Base-by-base conservation (phyloP, 35 echinoderm and acorn worm species). In the Amphiura filiformis region DNA sequence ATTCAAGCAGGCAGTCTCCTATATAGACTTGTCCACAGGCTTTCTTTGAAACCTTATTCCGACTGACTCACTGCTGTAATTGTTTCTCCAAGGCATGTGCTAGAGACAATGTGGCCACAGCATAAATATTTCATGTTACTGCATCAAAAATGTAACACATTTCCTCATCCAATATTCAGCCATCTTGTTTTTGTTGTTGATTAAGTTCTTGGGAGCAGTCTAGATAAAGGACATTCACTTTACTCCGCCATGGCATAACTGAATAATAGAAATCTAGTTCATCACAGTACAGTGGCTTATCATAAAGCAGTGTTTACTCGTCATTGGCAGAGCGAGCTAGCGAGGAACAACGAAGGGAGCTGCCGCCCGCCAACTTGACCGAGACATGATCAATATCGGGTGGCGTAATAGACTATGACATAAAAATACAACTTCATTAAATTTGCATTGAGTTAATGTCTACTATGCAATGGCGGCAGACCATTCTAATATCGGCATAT, bases 371-470 rank as follows among this genome's bases (percentile, higher is more conserved):
- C 61, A 70, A 70, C 61, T 70, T 70, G 61, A 70, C 61, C 61
- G 28, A 70, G 61, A 70, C 61, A 70, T 26, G 61, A 70, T 70
- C 61, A 70, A 70, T 70, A 70, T 70, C 61, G 61, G 61, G 26
- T 70, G 61, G 15, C 61, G 61, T 11, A 70, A 70, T 70, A 3
- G 28, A 70, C 1, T n/a, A 70, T 70, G 28, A 18, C 61, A 70
- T 70, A 70, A 70, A 70, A 52, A 52, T 52, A 52, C 26, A 70
- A 70, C 61, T 70, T 70, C 61, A 70, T 70, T 70, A 70, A 70
- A 70, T 70, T 70, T 70, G 61, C 61, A 70, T 70, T 3, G 15
- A 70, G 11, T 70, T 70, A 70, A 13, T 26, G 15, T n/a, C 17
- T 70, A 26, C 4, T 20, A 52, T 52, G 7, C 7, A 11, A 20